Base-by-base conservation (phyloP, 2,797 vertebrate species). In the Malurus splendens region DNA sequence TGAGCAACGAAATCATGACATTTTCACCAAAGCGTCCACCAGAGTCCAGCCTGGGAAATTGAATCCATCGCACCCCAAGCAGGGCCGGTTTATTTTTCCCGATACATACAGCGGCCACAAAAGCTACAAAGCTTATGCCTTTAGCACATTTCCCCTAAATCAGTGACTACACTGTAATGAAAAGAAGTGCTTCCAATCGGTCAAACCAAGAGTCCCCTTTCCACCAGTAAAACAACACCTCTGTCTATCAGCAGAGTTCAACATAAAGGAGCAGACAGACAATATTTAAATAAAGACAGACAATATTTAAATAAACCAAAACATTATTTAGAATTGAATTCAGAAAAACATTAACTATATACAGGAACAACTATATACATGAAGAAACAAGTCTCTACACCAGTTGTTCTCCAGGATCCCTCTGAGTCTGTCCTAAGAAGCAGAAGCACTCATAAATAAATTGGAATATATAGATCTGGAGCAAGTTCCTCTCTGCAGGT, bases 401-500 rank as follows among this genome's bases (percentile, higher is more conserved):
- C 0, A 6, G 14, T 36, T 36, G 2, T 28, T 18, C 5, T 65
- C 7, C 8, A 32, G 18, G 27, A 51, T 38, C 12, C 22, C 9
- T 28, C 39, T 32, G 2, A 44, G 23, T 57, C 17, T n/a, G 9
- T 27, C 15, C 27, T 23, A 6, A 36, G 48, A 39, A 62, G 17
- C 3, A 5, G 14, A 71, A 45, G 25, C 10, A n/a, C 14, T 68
- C 47, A 80, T 52, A 52, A 2, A 22, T n/a, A 60, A 52, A 70
- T 4, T 22, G 27, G 7, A 18, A 7, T 4, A 9, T 48, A 73
- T 0, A 6, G 5, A 0, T 48, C 17, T n/a, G 38, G 20, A 20
- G 0, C 4, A 6, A 68, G 55, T 1, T n/a, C 27, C 32, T 6
- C 5, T 7, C 64, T 60, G 76, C 80, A 83, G 52, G 16, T 11